Base-by-base conservation (phyloP, 2,113 vertebrate species). In the Glaucidium brasilianum region DNA sequence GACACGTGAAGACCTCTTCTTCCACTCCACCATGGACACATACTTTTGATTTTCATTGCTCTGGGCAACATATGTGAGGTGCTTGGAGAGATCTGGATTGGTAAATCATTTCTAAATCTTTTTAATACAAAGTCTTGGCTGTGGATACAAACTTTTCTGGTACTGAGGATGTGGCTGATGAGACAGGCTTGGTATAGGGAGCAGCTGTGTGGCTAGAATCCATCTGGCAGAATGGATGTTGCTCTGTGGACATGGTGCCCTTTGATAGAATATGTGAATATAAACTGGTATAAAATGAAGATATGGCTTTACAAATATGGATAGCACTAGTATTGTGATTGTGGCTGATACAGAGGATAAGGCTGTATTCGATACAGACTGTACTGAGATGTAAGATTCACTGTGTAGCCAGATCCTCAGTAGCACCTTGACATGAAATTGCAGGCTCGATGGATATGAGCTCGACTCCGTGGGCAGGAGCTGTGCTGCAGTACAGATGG, bases 31-130 rank as follows among this genome's bases (percentile, higher is more conserved):
- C 17, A 35, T 52, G 88, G 89, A 92, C 82, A 85, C 34, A 22
- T 66, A 66, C 17, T 88, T 87, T 88, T 85, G 56, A 90, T 94
- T 95, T 93, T 91, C 41, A 39, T 84, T 96, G 94, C 94, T 97
- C 76, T 92, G 93, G 81, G 94, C 88, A 95, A 72, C 81, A 93
- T 37, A 43, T 73, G 63, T 84, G 94, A 94, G 77, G 64, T 96
- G 95, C 94, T 97, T 95, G 90, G 91, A 96, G 96, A 96, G 92
- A 68, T 96, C 92, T 94, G 95, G 96, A 88, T 90, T 88, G 89
- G 92, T 94, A 96, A 94, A 89, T 94, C 34, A 59, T 94, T 89
- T 95, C 87, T 91, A 91, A 94, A 60, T 86, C 45, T 94, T 95
- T 88, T 94, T 93, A 88, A 88, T 83, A 91, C 63, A 63, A 78